phyloP scores from a whole-genome alignment of 2,797 vertebrate genomes.

The Hybognathus amarus region DNA sequence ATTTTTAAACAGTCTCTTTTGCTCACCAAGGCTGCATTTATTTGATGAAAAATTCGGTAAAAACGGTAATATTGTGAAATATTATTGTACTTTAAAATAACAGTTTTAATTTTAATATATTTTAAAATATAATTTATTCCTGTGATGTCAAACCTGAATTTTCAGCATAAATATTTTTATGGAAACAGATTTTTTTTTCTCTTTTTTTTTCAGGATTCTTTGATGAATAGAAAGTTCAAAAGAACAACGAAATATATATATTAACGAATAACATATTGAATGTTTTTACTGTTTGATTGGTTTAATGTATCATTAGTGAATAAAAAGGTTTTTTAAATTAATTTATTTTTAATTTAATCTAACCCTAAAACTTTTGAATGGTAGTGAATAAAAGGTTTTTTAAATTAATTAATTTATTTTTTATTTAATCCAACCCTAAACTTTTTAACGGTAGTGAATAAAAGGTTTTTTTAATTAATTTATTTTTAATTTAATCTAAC shows the following conservation, averaged over 20 bases:
- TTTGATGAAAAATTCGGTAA: background rate
- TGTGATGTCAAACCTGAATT: background rate
- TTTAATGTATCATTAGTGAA: background rate
- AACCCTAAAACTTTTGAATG: too few relatives aligned
- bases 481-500: background rate
- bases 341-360: background rate
- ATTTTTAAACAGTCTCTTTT: background rate
- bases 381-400: too few relatives aligned
- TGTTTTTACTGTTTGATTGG: background rate
- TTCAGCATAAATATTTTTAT: background rate
- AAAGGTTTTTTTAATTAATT: background rate
- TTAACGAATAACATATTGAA: background rate
- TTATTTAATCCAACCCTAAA: too few relatives aligned
- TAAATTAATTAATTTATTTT: too few relatives aligned
- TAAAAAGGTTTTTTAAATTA: too few relatives aligned
- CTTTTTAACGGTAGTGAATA: background rate
- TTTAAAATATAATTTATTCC: background rate
- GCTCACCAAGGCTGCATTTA: background rate
- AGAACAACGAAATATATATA: too few relatives aligned
- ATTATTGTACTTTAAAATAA: background rate
- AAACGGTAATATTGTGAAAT: background rate
- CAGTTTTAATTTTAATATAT: background rate
- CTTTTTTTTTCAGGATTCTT: background rate
- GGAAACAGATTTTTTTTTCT: background rate
- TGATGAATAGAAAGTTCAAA: background rate